Base-by-base conservation (phyloP, 92 coral and sea anemone genomes). In the Ricordea florida region DNA sequence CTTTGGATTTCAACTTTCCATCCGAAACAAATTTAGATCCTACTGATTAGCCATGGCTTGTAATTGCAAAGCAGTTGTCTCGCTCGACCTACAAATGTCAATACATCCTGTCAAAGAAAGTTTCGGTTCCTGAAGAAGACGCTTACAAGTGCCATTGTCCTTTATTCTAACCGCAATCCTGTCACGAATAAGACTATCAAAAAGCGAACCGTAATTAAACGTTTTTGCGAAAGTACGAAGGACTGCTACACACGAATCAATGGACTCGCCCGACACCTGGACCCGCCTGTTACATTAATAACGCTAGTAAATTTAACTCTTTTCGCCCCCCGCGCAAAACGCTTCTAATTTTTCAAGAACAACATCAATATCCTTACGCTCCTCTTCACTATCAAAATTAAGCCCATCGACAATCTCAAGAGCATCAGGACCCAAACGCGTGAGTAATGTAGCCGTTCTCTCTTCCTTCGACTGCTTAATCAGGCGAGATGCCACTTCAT, bases 401-500 rank as follows among this genome's bases (percentile, higher is more conserved):
- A 67, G 69, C 24, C 83, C 89, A 43, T 77, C 85, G 33, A 59
- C 56, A 48, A 73, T 67, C 62, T 79, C 74, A 52, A 76, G 29
- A 24, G 69, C 84, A 28, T 84, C 76, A 6, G 80, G 49, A 23
- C 84, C 89, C 28, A 77, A 69, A 25, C 90, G 71, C 35, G 72
- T 84, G 44, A 77, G 64, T 38, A 84, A 65, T 6, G 80, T 69
- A 13, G 84, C 84, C 55, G 63, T 84, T 51, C 80, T 61, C 26
- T 66, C 55, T 49, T 60, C 72, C 24, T 67, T 66, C 27, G 60
- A 20, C 68, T 76, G 65, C 30, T 52, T 31, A 1, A 35, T 21
- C 25, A 44, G 31, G 20, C 75, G 35, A 36, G 84, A 52, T 13
- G 57, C 75, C 9, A 72, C 50, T 29, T 72, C 87, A 81, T 81